Evolutionary conservation across 2,113 vertebrate species (phyloP).

Genomic region (Pachycephala philippinensis): DNA sequence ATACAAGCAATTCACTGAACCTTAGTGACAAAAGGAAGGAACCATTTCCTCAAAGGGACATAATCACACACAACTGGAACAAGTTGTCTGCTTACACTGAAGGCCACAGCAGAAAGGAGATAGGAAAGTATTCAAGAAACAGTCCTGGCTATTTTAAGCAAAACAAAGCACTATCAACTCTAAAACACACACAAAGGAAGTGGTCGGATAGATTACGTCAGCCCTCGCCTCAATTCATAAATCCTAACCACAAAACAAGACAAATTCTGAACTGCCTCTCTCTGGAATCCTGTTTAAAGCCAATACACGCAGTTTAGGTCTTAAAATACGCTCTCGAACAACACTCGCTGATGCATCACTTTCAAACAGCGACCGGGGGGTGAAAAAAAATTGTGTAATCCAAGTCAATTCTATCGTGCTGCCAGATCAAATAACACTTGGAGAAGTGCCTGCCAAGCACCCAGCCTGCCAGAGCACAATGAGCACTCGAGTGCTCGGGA

Average conservation of each 20-base stretch:
- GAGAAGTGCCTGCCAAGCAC: constrained; percentile 80
- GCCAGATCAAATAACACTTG: constrained; percentile 82
- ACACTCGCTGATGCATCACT: constrained; percentile 53
- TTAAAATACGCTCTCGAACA: constrained; percentile 46
- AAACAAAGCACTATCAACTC: constrained; percentile 56
- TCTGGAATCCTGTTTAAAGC: constrained; percentile 39
- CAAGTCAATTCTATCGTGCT: constrained; percentile 74
- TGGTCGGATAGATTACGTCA: constrained; percentile 77
- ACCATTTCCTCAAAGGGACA: background rate
- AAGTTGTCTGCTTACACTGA: background rate
- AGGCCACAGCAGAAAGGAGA: background rate
- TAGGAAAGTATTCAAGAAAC: background rate
- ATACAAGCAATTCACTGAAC: constrained; percentile 37
- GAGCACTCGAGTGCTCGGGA: constrained; percentile 68
- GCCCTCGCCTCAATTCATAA: constrained; percentile 77
- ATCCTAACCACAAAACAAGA: constrained; percentile 72
- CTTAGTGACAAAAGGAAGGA: constrained; percentile 22
- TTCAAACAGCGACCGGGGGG: constrained; percentile 30
- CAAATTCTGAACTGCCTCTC: constrained; percentile 56
- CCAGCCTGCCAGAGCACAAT: constrained; percentile 70
- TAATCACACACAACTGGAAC: background rate
- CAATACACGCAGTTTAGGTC: constrained; percentile 34
- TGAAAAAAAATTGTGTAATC: constrained; percentile 67
- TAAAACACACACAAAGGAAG: constrained; percentile 76
- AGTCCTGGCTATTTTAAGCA: constrained; percentile 29